A percentile compares a stretch with the other conserved stretches of the same genome.
These are phyloP conservation scores for Cinclus mexicanus DNA, from an alignment of 2,113 vertebrate genomes.

Conservation along the genomic window DNA sequence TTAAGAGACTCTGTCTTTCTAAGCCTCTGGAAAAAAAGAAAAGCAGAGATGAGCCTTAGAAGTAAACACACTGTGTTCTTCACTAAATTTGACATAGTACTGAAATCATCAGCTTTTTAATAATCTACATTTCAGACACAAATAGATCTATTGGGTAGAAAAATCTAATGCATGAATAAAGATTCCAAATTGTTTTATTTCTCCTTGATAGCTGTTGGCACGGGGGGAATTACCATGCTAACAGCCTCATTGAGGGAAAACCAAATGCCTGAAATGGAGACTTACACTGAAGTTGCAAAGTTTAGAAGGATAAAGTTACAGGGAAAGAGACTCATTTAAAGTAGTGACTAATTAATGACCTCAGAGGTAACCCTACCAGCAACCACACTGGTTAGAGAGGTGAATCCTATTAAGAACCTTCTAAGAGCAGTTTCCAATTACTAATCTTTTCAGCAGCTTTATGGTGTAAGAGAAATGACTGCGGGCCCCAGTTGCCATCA, in stretches of 20 bases:
- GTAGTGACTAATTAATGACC: conserved; percentile 54
- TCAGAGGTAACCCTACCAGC: conserved; percentile 45
- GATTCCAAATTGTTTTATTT: conserved; percentile 36
- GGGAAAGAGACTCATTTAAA: conserved; percentile 39
- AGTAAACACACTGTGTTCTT: not conserved
- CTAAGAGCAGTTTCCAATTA: conserved; percentile 55
- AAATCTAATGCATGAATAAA: conserved; percentile 37
- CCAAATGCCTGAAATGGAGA: conserved; percentile 13
- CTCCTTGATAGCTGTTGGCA: not conserved
- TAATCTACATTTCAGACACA: conserved; percentile 35
- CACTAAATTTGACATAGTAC: not conserved
- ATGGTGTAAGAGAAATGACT: conserved; percentile 40
- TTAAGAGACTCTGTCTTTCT: conserved; percentile 11
- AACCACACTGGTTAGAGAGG: conserved; percentile 34
- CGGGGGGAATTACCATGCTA: not conserved
- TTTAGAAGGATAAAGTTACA: conserved; percentile 52
- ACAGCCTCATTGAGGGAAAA: not conserved
- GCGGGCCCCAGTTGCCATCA: not conserved
- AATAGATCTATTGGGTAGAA: not conserved
- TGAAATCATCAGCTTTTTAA: conserved; percentile 27
- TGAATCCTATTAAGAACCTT: conserved; percentile 49
- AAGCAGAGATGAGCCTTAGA: not conserved
- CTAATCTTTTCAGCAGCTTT: conserved; percentile 60
- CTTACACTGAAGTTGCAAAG: not conserved
- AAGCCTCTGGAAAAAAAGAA: conserved; percentile 45